Percentiles rank a stretch among this genome's conserved stretches.
phyloP scores from a whole-genome alignment of 2,888 invertebrate genomes.

The Acheta domesticus region DNA sequence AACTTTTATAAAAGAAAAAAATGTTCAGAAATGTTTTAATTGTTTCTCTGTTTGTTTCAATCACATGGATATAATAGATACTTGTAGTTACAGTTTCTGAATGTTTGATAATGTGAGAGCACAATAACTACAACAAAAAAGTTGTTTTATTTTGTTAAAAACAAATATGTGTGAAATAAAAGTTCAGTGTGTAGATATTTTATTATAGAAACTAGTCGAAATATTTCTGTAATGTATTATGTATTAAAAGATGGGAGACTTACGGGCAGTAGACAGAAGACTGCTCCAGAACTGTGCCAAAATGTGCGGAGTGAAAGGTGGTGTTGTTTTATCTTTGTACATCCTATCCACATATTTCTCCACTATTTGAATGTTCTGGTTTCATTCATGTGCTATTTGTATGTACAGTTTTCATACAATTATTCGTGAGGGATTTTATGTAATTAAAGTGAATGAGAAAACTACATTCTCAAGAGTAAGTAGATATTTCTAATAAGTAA shows the following conservation, averaged over 20 bases:
- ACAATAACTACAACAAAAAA: slow-evolving; percentile 31
- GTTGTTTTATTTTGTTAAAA: slow-evolving; percentile 33
- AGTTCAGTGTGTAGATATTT: slow-evolving; percentile 32
- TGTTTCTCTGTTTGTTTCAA: slow-evolving; percentile 27
- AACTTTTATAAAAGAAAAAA: slow-evolving; percentile 2
- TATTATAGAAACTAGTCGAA: slow-evolving; percentile 33
- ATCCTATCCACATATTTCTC: slow-evolving; percentile 1
- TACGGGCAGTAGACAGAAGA: not conserved
- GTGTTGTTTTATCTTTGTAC: not conserved
- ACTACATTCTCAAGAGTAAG: not conserved
- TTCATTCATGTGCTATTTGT: slow-evolving; percentile 21
- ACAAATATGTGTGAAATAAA: slow-evolving; percentile 23
- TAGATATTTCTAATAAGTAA: slow-evolving; percentile 18
- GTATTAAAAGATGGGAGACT: slow-evolving; percentile 12
- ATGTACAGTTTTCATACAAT: slow-evolving; percentile 20
- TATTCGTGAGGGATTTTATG: not conserved
- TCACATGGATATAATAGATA: slow-evolving; percentile 29
- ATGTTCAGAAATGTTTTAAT: slow-evolving; percentile 9
- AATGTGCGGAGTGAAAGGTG: not conserved
- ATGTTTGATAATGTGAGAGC: slow-evolving; percentile 35
- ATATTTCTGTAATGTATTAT: slow-evolving; percentile 31
- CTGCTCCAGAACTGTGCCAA: not conserved
- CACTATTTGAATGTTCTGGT: not conserved
- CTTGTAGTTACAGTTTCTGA: slow-evolving; percentile 28
- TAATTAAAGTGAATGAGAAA: slow-evolving; percentile 19